phyloP scores from a whole-genome alignment of 2,797 vertebrate genomes.

The Rhinichthys osculus region DNA sequence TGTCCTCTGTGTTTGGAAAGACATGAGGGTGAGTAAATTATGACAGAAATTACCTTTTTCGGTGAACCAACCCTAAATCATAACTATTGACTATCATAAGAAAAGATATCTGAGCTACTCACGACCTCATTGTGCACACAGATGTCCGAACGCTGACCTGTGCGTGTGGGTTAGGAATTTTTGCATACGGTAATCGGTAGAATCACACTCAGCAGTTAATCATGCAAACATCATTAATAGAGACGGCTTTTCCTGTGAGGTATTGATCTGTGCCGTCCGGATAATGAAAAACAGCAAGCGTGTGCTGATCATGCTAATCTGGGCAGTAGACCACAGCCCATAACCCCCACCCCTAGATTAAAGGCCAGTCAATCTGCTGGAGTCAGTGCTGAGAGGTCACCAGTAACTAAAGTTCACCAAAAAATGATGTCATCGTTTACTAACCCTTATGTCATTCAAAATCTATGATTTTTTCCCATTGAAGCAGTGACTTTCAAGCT shows the following conservation, averaged over 20 bases:
- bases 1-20: not conserved
- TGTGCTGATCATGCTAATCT: constrained; percentile 58
- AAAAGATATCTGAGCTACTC: not conserved
- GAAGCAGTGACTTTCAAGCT: not conserved
- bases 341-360: constrained; percentile 39
- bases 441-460: not conserved
- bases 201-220: constrained; percentile 56
- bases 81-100: not conserved
- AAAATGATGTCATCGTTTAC: not conserved
- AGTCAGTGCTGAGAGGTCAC: constrained; percentile 23
- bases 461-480: not conserved
- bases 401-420: not conserved
- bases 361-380: constrained; percentile 13
- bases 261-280: constrained; percentile 46
- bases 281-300: constrained; percentile 50
- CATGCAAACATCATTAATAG: constrained; percentile 59
- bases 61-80: not conserved
- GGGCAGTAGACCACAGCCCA: constrained; percentile 21
- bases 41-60: not conserved
- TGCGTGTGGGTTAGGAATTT: not conserved
- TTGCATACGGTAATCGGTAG: constrained; percentile 45
- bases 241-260: constrained; percentile 45
- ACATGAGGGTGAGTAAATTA: not conserved
- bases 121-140: not conserved
- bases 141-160: not conserved